Base-by-base conservation (phyloP, 2,113 vertebrate genomes). In the Larimichthys polyactis region DNA sequence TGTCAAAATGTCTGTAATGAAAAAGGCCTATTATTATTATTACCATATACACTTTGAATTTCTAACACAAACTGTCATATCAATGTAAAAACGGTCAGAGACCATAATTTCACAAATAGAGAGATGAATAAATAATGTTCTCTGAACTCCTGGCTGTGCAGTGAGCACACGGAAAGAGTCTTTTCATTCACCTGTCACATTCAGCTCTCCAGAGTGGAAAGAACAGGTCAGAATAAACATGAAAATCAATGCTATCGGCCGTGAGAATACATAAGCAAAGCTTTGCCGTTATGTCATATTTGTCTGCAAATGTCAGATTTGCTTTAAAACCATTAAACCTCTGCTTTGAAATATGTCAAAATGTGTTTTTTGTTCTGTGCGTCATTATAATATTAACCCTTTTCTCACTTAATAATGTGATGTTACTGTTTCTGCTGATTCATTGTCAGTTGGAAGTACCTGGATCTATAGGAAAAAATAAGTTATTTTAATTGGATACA, bases 141-240 rank as follows among this genome's bases (percentile, higher is more conserved):
- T n/a, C 40, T 27, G 11, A 32, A 64, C 16, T n/a, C 12, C 57
- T 44, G 49, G 19, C 57, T 79, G 69, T 66, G 48, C n/a, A 24
- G 40, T 43, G 40, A 79, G 46, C 8, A 65, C 54, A 72, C 57
- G 83, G 71, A 82, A 75, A 74, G 48, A 36, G 58, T 58, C 44
- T 70, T 86, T 73, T 80, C 32, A 68, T 81, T 78, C 66, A 82
- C 46, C 76, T 85, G 85, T 66, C 81, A 77, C 81, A 66, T 68
- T 77, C 81, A 81, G 54, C 78, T 87, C 78, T 83, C 29, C 2
- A 44, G 54, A 73, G 75, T 32, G 49, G 55, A 71, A 48, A 67
- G 66, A 80, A 82, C 48, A 81, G 75, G 74, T 76, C 82, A 76
- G 51, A 86, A 85, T 79, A 86, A 90, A 83, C 69, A 82, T 55